Base-by-base conservation (phyloP, 2,797 vertebrate genomes). In the Sebastes trivittatus region DNA sequence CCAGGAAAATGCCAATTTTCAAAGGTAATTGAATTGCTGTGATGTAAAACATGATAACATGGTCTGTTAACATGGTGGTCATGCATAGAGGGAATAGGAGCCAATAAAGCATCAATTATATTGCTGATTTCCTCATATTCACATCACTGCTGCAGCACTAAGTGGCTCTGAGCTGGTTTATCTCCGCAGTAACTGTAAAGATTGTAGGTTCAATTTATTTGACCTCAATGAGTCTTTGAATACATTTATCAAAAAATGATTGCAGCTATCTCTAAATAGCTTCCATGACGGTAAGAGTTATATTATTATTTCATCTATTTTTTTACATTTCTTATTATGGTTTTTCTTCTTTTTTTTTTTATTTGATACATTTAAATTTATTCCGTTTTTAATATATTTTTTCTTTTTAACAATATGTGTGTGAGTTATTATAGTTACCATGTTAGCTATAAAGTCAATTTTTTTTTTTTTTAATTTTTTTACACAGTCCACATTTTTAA, bases 21-120 rank as follows among this genome's bases (percentile, higher is more conserved):
- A 70, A 10, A 18, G 67, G 62, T 80, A 65, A 87, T 52, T 72
- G 63, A 77, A 87, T 61, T 60, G 56, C 54, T 72, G 6, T 30
- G 22, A 77, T 70, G 55, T 49, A 52, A 25, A 82, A 78, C 77
- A 64, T n/a, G 74, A 82, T 86, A 81, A 68, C 75, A 36, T 14
- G 62, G 32, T 65, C 36, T 58, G 72, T 69, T 46, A 36, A 74
- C 18, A 62, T 58, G 72, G 82, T 5, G 2, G 52, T 68, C 27
- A 36, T 70, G 75, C 60, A 34, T 14, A 7, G 14, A 27, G 25
- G 25, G n/a, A 55, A 58, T 2, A n/a, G 23, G 6, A 11, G 46
- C 23, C 52, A 66, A 54, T 83, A 46, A 75, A 65, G 61, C 65
- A 36, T 61, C 11, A 49, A 4, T 32, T 49, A 30, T 52, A 36